A percentile compares a stretch with the other conserved stretches of the same genome.
Evolutionary conservation across 2,113 vertebrate genomes (phyloP).

Genomic region (Elanus axillaris): DNA sequence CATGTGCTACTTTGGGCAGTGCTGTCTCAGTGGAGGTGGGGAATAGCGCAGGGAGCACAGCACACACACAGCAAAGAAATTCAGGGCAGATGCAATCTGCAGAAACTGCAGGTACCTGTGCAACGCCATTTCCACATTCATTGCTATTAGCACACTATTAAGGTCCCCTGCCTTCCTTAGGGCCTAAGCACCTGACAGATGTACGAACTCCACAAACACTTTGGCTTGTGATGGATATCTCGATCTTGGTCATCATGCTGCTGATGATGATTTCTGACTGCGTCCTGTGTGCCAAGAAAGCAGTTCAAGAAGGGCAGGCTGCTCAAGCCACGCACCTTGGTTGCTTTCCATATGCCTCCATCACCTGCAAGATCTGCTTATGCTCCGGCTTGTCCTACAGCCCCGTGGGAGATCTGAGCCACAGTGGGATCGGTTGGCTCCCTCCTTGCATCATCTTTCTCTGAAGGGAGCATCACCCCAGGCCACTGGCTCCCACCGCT

Average conservation of each 20-base stretch:
- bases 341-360: neutral
- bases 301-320: neutral
- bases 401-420: neutral
- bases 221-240: neutral
- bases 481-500: neutral
- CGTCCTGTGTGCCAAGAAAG: fast-evolving
- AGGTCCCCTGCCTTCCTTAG: neutral
- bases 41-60: neutral
- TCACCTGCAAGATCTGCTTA: neutral
- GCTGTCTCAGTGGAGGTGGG: neutral
- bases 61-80: neutral
- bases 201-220: fast-evolving
- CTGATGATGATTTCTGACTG: neutral
- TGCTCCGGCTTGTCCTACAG: neutral
- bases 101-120: neutral
- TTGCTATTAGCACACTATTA: fast-evolving
- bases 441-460: fast-evolving
- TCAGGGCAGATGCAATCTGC: neutral
- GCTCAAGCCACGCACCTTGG: neutral
- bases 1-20: neutral
- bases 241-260: fast-evolving
- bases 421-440: fast-evolving
- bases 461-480: fast-evolving
- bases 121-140: neutral
- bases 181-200: neutral